Conservation (phyloP, 2,888 invertebrate genomes). For the Drosophila siamana region DNA sequence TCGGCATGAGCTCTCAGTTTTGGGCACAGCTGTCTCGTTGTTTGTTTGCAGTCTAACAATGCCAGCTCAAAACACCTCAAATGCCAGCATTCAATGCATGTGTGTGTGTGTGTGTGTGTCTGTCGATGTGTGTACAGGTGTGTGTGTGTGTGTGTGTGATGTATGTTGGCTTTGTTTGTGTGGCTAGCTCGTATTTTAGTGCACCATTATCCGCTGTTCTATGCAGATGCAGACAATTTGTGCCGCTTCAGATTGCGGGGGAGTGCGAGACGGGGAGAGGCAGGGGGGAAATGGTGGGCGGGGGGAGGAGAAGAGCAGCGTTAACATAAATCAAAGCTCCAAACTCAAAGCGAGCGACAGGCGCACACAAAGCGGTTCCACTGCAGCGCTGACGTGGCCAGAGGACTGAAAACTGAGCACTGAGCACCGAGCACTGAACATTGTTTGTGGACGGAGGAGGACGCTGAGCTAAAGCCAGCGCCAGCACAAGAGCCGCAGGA, state of each 20-base stretch:
- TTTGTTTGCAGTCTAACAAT: constrained; percentile 38
- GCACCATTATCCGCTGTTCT: constrained; percentile 71
- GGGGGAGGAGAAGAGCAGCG: constrained; percentile 35
- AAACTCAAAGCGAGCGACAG: constrained; percentile 76
- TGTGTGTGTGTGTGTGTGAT: constrained; percentile 27
- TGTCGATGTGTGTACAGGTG: constrained; percentile 2
- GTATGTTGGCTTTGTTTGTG: constrained; percentile 53
- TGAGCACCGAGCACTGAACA: neutral
- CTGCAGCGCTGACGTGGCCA: constrained; percentile 30
- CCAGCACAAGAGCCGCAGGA: neutral
- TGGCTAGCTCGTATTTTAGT: constrained; percentile 68
- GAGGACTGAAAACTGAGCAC: constrained; percentile 7
- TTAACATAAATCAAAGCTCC: constrained; percentile 75
- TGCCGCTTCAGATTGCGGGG: constrained; percentile 34
- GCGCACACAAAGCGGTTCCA: constrained; percentile 55
- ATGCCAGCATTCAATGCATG: constrained; percentile 27
- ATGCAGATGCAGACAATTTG: constrained; percentile 72
- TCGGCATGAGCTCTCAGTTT: constrained; percentile 13
- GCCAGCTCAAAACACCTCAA: constrained; percentile 46
- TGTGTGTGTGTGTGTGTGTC: neutral
- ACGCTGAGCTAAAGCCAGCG: constrained; percentile 5
- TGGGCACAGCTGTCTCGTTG: constrained; percentile 4
- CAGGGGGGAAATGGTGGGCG: neutral
- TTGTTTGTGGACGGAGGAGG: neutral
- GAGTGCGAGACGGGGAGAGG: neutral